Conservation (phyloP, 2,888 invertebrate genomes). For the Conus canariensis region DNA sequence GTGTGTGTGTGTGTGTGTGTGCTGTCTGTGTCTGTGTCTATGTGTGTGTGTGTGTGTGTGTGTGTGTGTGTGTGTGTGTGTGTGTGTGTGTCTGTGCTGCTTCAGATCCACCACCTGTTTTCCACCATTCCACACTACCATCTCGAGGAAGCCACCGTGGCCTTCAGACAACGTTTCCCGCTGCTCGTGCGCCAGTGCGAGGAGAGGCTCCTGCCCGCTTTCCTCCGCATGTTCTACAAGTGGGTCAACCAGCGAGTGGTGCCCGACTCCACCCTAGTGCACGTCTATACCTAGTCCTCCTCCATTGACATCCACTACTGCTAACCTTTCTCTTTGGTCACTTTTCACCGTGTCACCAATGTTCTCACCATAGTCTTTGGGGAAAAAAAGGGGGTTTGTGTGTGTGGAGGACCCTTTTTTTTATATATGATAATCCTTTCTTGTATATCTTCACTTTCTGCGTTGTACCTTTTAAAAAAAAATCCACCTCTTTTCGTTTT, state of each 20-base stretch:
- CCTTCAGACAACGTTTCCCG: constrained; percentile 71
- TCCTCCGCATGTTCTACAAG: constrained; percentile 70
- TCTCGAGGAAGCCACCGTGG: constrained; percentile 71
- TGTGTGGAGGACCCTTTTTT: too few species aligned
- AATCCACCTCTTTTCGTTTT: too few species aligned
- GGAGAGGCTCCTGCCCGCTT: constrained; percentile 70
- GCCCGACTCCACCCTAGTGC: constrained; percentile 55
- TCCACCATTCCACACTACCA: constrained; percentile 75
- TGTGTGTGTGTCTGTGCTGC: constrained; percentile 48
- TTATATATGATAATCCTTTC: too few species aligned
- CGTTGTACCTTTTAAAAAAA: too few species aligned
- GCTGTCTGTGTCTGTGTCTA: too few species aligned
- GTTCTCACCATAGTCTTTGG: not conserved
- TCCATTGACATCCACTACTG: not conserved
- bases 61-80: not conserved
- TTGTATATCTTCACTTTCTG: too few species aligned
- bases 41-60: constrained; percentile 22
- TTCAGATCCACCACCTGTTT: constrained; percentile 76
- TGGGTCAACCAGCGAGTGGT: constrained; percentile 62
- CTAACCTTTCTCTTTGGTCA: not conserved
- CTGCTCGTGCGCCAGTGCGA: constrained; percentile 67
- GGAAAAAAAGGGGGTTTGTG: too few species aligned
- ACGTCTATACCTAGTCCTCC: constrained; percentile 59
- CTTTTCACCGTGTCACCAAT: not conserved
- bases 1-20: not conserved